These are phyloP conservation scores for Malurus elegans DNA, from an alignment of 2,113 vertebrate genomes.

Conservation along the genomic window DNA sequence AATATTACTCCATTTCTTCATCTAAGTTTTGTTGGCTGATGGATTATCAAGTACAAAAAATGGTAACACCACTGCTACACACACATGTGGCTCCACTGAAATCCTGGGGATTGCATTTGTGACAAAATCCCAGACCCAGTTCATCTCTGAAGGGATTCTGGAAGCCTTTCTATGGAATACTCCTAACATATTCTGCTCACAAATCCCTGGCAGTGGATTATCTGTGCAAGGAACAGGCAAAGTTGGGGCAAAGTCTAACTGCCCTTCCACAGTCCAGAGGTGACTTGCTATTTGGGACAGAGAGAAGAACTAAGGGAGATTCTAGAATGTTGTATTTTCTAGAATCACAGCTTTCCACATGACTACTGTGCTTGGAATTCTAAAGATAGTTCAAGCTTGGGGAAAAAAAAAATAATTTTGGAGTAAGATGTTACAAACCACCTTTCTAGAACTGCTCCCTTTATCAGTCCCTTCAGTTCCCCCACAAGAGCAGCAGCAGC, in stretches of 20 bases:
- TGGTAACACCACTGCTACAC: accelerated
- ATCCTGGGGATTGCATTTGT: not conserved
- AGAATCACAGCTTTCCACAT: not conserved
- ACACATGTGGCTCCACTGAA: not conserved
- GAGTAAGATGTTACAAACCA: not conserved
- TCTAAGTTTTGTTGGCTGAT: not conserved
- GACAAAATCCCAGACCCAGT: not conserved
- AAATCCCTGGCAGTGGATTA: not conserved
- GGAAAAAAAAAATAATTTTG: accelerated
- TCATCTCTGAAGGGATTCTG: not conserved
- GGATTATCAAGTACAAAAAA: not conserved
- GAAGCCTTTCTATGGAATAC: not conserved
- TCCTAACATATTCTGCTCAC: not conserved
- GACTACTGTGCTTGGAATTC: not conserved
- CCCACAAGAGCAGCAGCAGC: not conserved
- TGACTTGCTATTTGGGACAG: not conserved
- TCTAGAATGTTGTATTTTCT: not conserved
- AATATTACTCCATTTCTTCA: accelerated
- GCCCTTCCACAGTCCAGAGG: not conserved
- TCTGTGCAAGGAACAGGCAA: not conserved
- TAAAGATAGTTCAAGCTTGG: not conserved
- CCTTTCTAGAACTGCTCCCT: not conserved
- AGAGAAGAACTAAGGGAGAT: not conserved
- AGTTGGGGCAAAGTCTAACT: not conserved
- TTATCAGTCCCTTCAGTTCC: not conserved